These are phyloP conservation scores for Adoxophyes honmai DNA, from an alignment of 1,140 invertebrate genomes.

Conservation along the genomic window DNA sequence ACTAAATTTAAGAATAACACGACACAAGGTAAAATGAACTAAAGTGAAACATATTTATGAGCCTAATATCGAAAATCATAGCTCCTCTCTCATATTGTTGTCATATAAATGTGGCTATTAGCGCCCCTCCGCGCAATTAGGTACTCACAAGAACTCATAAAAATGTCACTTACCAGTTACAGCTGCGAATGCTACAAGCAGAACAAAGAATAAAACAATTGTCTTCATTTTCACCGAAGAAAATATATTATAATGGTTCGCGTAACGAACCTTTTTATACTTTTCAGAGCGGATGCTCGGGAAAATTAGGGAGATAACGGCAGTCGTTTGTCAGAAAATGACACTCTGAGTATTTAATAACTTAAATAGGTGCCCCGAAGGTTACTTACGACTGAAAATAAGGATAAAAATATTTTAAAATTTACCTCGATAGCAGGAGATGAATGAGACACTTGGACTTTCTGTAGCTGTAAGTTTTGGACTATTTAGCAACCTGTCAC, in stretches of 20 bases:
- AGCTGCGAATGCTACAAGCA: slow-evolving; percentile 1
- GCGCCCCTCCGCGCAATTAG: background rate
- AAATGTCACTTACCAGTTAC: slow-evolving; percentile 5
- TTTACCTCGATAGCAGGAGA: too few relatives aligned
- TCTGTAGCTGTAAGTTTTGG: background rate
- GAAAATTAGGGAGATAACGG: background rate
- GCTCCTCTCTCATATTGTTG: background rate
- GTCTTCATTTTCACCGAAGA: slow-evolving; percentile 8
- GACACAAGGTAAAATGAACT: too few relatives aligned
- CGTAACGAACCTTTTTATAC: slow-evolving; percentile 1
- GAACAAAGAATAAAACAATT: slow-evolving; percentile 1
- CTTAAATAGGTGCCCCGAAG: too few relatives aligned
- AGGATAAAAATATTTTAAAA: too few relatives aligned
- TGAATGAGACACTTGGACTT: too few relatives aligned
- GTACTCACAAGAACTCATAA: background rate
- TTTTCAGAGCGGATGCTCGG: background rate
- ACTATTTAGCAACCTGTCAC: too few relatives aligned
- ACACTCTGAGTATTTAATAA: background rate
- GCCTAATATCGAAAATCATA: too few relatives aligned
- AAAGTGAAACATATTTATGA: too few relatives aligned
- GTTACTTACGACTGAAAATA: too few relatives aligned
- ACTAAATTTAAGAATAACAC: too few relatives aligned
- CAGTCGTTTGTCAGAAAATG: background rate
- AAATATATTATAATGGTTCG: background rate
- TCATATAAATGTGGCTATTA: slow-evolving; percentile 10